Evolutionary conservation across 1,140 invertebrate species (phyloP), one percentile per base, ranked within the genome.

Genomic region (Drosophila paulistorum): DNA sequence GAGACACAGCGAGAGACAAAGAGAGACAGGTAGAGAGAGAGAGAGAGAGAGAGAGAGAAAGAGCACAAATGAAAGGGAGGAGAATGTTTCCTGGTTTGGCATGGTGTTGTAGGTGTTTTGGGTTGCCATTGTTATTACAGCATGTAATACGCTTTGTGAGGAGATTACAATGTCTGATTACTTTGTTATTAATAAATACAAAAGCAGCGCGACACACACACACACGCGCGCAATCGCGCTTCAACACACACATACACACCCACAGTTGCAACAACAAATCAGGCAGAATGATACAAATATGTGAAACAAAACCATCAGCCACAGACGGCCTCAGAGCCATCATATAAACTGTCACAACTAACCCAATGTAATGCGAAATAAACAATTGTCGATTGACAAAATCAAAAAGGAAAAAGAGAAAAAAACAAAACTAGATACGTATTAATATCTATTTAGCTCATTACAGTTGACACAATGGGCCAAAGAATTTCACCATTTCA

Each of bases 181-280:
- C 83, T 87, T 87, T 87, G 83, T 87, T 87, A 87, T 87, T 87
- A 87, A 87, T 87, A 86, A 86, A 87, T 81, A 87, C 79, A 86
- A 86, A 87, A 75, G 79, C 79, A 83, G 75, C 66, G 71, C 41
- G 71, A 75, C 65, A 71, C 65, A 84, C 69, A 84, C 69, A 68
- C 68, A 66, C 37, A 33, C 42, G 62, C 45, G 17, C 14, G 9
- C 30, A 7, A 17, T 17, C 14, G 17, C 45, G 14, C 45, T 17
- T 14, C 35, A 30, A 57, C 58, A 61, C 62, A 37, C 51, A 60
- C 41, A 75, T 14, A 45, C 42, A 6, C n/a, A 45, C 13, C 17
- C 14, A 48, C 45, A 23, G 17, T 23, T 51, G 45, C 45, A 51
- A 23, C 45, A 51, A 51, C 45, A 51, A 51, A 51, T 51, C 17